These are phyloP conservation scores for Ursus arctos DNA, from an alignment of 2,113 vertebrate species.

Conservation along the genomic window DNA sequence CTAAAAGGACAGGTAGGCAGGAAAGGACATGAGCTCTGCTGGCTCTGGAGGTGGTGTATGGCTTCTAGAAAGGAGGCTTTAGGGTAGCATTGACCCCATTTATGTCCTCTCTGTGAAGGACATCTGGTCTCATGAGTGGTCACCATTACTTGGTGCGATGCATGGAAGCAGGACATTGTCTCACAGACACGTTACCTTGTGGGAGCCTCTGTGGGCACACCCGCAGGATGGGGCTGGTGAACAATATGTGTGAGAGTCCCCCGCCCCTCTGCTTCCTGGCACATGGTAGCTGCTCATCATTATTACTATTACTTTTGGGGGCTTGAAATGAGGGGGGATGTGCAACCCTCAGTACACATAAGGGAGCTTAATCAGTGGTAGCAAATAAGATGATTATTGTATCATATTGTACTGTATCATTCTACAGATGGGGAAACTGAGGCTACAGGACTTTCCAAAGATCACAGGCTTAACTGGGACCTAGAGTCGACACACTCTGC, in stretches of 20 bases:
- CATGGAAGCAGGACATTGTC: neutral
- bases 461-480: neutral
- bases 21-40: neutral
- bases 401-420: neutral
- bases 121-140: neutral
- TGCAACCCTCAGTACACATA: neutral
- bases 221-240: neutral
- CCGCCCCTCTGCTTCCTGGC: neutral
- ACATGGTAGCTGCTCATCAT: neutral
- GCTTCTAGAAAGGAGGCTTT: neutral
- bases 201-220: neutral
- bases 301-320: neutral
- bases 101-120: neutral
- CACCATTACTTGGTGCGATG: neutral
- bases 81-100: neutral
- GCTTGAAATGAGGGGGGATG: neutral
- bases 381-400: neutral
- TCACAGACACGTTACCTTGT: neutral
- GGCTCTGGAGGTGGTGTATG: neutral
- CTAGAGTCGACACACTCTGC: neutral
- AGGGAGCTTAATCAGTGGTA: neutral
- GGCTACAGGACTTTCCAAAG: neutral
- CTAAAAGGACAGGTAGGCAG: neutral
- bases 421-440: neutral
- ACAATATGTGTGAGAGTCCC: neutral